These are phyloP conservation scores for Suricata suricatta DNA, from an alignment of 2,113 vertebrate genomes.

Conservation along the genomic window DNA sequence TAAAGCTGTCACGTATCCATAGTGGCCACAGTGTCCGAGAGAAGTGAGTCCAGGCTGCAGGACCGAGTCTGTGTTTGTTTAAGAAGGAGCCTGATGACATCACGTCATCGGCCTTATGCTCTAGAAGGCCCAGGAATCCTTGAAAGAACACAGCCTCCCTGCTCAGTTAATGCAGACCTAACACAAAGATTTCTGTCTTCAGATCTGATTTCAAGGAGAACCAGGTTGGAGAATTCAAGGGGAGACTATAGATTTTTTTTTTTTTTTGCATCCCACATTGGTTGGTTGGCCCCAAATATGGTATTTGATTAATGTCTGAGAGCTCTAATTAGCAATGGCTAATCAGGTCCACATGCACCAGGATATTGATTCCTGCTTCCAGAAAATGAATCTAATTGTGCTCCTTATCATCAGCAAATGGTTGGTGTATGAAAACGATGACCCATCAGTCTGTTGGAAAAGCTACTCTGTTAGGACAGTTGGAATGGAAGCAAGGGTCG, in stretches of 20 bases:
- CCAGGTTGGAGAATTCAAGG: constrained; percentile 72
- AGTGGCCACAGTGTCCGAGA: neutral
- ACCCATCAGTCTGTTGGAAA: accelerated
- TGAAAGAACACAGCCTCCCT: accelerated
- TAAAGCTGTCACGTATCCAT: neutral
- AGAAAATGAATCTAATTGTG: constrained; percentile 84
- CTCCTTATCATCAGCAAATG: constrained; percentile 76
- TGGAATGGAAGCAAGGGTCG: neutral
- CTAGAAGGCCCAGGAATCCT: neutral
- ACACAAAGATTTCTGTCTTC: neutral
- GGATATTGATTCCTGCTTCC: constrained; percentile 84
- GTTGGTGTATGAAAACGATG: constrained; percentile 51
- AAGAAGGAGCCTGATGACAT: neutral
- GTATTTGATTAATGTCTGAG: constrained; percentile 86
- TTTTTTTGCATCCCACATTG: constrained; percentile 78
- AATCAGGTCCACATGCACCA: constrained; percentile 79
- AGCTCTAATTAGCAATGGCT: constrained; percentile 85
- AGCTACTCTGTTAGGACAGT: neutral
- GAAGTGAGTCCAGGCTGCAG: neutral
- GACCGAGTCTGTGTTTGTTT: neutral
- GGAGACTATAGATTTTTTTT: constrained; percentile 83
- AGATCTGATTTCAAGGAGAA: constrained; percentile 73
- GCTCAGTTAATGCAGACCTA: neutral
- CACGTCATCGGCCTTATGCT: neutral
- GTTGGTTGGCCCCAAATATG: constrained; percentile 81